A percentile compares a stretch with the other conserved stretches of the same genome.
Evolutionary conservation across 2,888 invertebrate genomes (phyloP).

Genomic region (Meghimatium bilineatum): DNA sequence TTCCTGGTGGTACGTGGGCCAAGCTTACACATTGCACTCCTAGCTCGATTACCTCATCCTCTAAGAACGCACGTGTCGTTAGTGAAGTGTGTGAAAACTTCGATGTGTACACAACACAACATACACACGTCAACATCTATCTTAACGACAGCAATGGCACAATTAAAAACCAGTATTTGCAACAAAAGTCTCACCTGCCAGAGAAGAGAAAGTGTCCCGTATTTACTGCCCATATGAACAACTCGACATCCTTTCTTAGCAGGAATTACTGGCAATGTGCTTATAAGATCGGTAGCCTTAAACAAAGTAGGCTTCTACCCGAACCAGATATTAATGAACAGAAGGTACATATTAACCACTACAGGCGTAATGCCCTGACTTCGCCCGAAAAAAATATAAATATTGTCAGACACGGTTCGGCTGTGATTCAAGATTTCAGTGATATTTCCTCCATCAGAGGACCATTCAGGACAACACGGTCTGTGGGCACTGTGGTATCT

Average conservation of each 20-base stretch:
- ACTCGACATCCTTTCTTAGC: not conserved
- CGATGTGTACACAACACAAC: too few relatives aligned
- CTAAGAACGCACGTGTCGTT: not conserved
- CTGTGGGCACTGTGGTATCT: not conserved
- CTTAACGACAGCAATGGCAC: not conserved
- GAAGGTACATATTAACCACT: too few relatives aligned
- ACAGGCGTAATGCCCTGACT: not conserved
- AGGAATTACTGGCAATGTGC: conserved; percentile 17
- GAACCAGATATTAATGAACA: too few relatives aligned
- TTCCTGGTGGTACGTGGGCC: not conserved
- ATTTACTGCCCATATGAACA: not conserved
- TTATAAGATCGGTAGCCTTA: conserved; percentile 12
- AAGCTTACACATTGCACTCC: not conserved
- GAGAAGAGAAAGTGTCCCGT: not conserved
- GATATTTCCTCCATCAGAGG: not conserved
- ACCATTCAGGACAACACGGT: not conserved
- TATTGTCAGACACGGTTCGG: not conserved
- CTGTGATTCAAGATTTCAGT: not conserved
- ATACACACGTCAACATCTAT: not conserved
- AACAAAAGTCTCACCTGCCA: not conserved
- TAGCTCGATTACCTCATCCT: not conserved
- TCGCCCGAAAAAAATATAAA: not conserved
- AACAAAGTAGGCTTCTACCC: not conserved
- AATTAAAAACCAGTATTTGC: not conserved
- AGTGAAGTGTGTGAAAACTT: not conserved